These are phyloP conservation scores for Marronus borbonicus DNA, from an alignment of 2,888 invertebrate genomes.

Conservation along the genomic window DNA sequence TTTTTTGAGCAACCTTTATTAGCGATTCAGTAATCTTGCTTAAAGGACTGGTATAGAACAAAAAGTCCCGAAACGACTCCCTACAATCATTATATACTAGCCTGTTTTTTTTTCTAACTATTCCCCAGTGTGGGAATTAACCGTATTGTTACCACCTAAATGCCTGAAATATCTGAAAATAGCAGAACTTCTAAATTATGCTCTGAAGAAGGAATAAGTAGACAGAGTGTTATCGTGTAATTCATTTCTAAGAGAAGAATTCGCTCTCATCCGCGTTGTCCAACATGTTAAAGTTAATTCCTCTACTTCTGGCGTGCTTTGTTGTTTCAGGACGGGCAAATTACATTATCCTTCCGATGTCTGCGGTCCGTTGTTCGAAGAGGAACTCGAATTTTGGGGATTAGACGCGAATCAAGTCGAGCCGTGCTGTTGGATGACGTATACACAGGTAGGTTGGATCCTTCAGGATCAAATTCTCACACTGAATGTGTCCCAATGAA, in stretches of 20 bases:
- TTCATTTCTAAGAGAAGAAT: background rate
- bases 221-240: background rate
- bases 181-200: background rate
- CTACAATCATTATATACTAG: too few species aligned
- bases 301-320: background rate
- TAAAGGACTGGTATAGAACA: too few species aligned
- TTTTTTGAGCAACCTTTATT: too few species aligned
- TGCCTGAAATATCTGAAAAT: too few species aligned
- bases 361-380: conserved; percentile 98
- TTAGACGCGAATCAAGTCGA: conserved; percentile 98
- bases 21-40: too few species aligned
- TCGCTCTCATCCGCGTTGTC: background rate
- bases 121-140: too few species aligned
- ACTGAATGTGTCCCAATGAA: background rate
- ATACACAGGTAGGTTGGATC: conserved; percentile 79
- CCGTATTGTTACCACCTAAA: too few species aligned
- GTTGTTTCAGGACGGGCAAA: conserved; percentile 85
- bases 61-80: too few species aligned
- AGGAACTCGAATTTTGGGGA: conserved; percentile 97
- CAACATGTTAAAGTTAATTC: background rate
- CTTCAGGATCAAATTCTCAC: background rate
- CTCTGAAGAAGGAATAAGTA: background rate
- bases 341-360: conserved; percentile 97
- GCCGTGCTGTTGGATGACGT: conserved; percentile 99
- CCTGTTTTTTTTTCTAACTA: too few species aligned